Base-by-base conservation (phyloP, 2,888 invertebrate species). In the Neuroscelio doddi region DNA sequence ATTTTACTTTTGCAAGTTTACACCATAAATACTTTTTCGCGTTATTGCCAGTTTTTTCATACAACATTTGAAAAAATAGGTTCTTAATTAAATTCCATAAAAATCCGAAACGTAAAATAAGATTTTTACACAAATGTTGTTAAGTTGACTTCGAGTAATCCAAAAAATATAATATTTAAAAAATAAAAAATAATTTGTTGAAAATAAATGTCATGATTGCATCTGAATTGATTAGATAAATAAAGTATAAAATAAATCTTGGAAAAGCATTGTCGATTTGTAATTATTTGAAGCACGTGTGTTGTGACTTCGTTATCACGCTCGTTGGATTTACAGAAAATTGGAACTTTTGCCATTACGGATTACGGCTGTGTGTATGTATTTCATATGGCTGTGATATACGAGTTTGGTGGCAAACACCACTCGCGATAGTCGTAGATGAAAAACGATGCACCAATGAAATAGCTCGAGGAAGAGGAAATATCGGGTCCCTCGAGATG, bases 361-460 rank as follows among this genome's bases (percentile, higher is more conserved):
- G 26, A 42, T 42, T 26, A 42, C 10, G n/a, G 42, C 2, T 17
- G 10, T 10, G 26, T 42, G 42, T 26, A 26, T 42, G 42, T 42
- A 42, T 42, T 42, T 24, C 42, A 24, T 42, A 42, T 26, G 26
- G 10, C 12, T 10, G 26, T 42, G 42, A 42, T 42, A 42, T 24
- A 42, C 42, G 42, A 42, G 42, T 26, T 42, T 26, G 24, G 42
- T 10, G 24, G 21, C 26, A 42, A 42, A 42, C 42, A 42, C n/a
- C 42, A 24, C 3, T 24, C 42, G 39, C 42, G 10, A 24, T 24
- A 24, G 24, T 12, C 42, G 42, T 26, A 24, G 42, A 42, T 42
- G 42, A 42, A 42, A 42, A 42, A 42, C 42, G 42, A 12, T 26
- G 26, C 42, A 12, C n/a, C 42, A 42, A 42, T 24, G 24, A 42